phyloP scores from a whole-genome alignment of 2,113 vertebrate species.

The Lasiurus borealis region DNA sequence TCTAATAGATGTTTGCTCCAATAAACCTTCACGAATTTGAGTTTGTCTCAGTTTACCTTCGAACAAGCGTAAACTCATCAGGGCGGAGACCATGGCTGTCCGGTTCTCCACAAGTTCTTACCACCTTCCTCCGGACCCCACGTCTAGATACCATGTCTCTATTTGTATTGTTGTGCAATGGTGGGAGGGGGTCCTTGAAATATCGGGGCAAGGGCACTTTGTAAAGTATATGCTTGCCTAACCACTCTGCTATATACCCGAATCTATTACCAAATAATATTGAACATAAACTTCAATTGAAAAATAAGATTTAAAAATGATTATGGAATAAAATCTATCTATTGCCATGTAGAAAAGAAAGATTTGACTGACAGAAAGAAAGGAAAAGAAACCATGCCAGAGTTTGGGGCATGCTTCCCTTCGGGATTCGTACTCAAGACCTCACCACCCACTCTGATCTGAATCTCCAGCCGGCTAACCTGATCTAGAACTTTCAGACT shows the following conservation, averaged over 20 bases:
- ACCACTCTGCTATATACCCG: background rate
- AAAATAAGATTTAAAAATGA: too few species aligned
- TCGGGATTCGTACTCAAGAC: background rate
- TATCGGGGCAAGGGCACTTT: background rate
- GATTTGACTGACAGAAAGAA: background rate
- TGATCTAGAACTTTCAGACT: background rate
- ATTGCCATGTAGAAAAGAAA: background rate
- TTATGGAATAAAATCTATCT: background rate
- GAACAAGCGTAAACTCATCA: background rate
- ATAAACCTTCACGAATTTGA: background rate
- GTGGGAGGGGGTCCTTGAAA: background rate
- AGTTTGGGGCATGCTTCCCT: background rate
- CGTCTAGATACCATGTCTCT: background rate
- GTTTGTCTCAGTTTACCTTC: background rate
- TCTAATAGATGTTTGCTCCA: background rate
- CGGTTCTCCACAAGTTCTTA: background rate
- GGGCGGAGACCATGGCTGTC: background rate
- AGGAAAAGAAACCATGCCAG: background rate
- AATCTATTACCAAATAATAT: too few species aligned
- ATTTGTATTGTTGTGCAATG: rapidly evolving
- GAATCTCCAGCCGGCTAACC: background rate
- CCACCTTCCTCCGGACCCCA: too few species aligned
- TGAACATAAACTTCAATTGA: background rate
- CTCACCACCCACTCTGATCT: background rate
- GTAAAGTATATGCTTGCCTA: background rate